Percentiles rank a stretch among this genome's conserved stretches.
phyloP scores from a whole-genome alignment of 2,888 invertebrate genomes.

The Stenodera caucasica region DNA sequence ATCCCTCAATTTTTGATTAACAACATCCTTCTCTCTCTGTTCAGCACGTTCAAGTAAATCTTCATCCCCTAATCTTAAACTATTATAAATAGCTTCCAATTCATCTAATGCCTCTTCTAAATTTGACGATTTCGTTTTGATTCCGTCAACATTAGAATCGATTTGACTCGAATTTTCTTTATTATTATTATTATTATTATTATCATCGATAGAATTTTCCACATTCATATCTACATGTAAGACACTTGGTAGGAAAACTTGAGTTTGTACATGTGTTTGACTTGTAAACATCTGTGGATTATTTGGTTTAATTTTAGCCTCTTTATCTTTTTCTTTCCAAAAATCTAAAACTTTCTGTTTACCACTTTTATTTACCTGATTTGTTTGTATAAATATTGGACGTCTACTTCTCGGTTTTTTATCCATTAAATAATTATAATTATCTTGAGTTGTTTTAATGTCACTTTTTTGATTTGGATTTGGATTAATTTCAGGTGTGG shows the following conservation, averaged over 20 bases:
- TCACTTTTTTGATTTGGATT: slow-evolving; percentile 17
- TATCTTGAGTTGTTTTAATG: slow-evolving; percentile 37
- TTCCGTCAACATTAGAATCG: slow-evolving; percentile 30
- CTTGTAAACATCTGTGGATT: slow-evolving; percentile 52
- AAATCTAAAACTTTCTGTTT: slow-evolving; percentile 63
- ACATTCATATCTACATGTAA: slow-evolving; percentile 34
- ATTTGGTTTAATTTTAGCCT: slow-evolving; percentile 45
- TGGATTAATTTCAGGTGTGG: slow-evolving; percentile 48
- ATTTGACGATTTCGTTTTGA: slow-evolving; percentile 70
- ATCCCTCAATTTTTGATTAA: slow-evolving; percentile 43
- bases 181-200: slow-evolving; percentile 17
- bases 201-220: slow-evolving; percentile 12
- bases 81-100: slow-evolving; percentile 88
- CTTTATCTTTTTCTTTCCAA: slow-evolving; percentile 66
- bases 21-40: slow-evolving; percentile 62
- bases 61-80: slow-evolving; percentile 81
- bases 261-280: slow-evolving; percentile 49
- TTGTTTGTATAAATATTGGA: slow-evolving; percentile 69
- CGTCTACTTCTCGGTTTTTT: slow-evolving; percentile 72
- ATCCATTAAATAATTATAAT: slow-evolving; percentile 70
- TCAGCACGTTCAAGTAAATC: slow-evolving; percentile 80
- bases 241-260: slow-evolving; percentile 50
- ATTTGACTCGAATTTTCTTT: background rate
- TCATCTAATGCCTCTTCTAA: slow-evolving; percentile 87
- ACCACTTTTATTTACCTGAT: slow-evolving; percentile 42